Base-by-base conservation (phyloP, 1,140 invertebrate species). In the Odontomachus brunneus region DNA sequence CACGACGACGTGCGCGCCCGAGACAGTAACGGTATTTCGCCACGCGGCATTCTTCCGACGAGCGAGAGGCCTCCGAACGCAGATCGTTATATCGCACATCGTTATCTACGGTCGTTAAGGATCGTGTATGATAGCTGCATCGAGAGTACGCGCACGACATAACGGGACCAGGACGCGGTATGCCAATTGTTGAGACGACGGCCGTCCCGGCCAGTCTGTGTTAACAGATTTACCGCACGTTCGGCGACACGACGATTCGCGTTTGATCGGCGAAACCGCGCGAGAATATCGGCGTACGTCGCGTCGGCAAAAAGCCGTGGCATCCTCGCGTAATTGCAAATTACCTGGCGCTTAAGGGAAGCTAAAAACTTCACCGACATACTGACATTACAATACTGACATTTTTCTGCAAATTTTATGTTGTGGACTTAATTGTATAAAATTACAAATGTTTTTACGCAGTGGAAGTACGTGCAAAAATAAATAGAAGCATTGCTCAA, bases 31-130 rank as follows among this genome's bases (percentile, higher is more conserved):
- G 87, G 87, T 75, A 85, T 66, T 66, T 22, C 44, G 26, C 53
- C 51, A 66, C n/a, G 29, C 71, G 72, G 59, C 33, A 81, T 81
- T 81, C 89, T 87, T 83, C 63, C 72, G 55, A 75, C 89, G 85
- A 83, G 78, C 75, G 85, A 74, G 85, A 72, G 66, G 83, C 73
- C 84, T 82, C 59, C 75, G 83, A 89, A 90, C 87, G 88, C 76
- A 88, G 91, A 91, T 90, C 90, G 83, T 91, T 91, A 89, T 87
- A 90, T 89, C 87, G 84, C 88, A 82, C 83, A 84, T 92, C 89
- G 89, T 92, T 92, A 92, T 93, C 90, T 85, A 84, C 24, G 83
- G 85, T 90, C 89, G 88, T 85, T 82, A 84, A 67, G 80, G 76
- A 88, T 84, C 76, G 59, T 66, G 62, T 75, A 67, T 78, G 71